These are phyloP conservation scores for Drepana arcuata DNA, from an alignment of 1,140 invertebrate species.

Conservation along the genomic window DNA sequence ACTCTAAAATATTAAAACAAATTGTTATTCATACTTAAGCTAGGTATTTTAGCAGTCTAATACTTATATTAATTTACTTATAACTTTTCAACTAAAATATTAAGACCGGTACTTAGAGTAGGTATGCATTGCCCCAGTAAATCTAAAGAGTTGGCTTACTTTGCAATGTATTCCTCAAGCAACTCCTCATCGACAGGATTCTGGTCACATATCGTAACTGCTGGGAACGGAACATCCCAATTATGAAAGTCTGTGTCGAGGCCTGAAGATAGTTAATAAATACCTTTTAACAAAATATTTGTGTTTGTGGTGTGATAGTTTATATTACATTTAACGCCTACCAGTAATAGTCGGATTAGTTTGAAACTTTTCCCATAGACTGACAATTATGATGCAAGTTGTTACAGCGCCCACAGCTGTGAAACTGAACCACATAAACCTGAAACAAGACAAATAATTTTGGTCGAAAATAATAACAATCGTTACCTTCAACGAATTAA, in stretches of 20 bases:
- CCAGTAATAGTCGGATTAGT: constrained; percentile 85
- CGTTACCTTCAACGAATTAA: too few relatives aligned
- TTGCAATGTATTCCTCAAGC: constrained; percentile 59
- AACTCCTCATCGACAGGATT: constrained; percentile 65
- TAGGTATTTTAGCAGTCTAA: too few relatives aligned
- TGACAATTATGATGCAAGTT: constrained; percentile 79
- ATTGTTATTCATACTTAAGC: too few relatives aligned
- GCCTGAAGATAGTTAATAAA: constrained; percentile 56
- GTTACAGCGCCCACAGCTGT: constrained; percentile 76
- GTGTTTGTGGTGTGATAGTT: too few relatives aligned
- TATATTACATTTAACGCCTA: constrained; percentile 20
- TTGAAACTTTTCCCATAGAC: constrained; percentile 84
- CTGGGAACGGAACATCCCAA: constrained; percentile 81
- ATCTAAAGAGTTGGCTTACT: too few relatives aligned
- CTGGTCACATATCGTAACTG: constrained; percentile 76
- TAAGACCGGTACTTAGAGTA: too few relatives aligned
- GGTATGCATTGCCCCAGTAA: too few relatives aligned
- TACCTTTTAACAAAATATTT: too few relatives aligned
- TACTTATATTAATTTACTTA: too few relatives aligned
- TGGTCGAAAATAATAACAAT: too few relatives aligned
- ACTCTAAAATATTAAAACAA: constrained; percentile 18
- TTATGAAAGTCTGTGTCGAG: constrained; percentile 82
- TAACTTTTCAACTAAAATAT: too few relatives aligned
- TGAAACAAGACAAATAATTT: too few relatives aligned
- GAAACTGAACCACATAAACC: constrained; percentile 83